Evolutionary conservation across 1,140 invertebrate genomes (phyloP).

Genomic region (Diprion similis): DNA sequence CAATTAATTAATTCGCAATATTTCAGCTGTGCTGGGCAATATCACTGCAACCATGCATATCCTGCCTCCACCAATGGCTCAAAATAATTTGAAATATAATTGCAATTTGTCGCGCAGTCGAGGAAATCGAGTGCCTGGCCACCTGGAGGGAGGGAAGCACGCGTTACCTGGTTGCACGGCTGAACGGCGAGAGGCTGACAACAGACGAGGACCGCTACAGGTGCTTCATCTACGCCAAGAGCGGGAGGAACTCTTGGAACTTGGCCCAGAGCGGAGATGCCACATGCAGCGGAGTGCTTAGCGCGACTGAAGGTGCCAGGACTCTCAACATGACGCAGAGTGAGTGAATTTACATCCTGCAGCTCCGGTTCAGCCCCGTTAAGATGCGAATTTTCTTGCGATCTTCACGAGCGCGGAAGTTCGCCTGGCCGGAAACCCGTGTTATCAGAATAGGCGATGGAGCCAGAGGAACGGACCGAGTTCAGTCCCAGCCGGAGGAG

Average conservation of each 20-base stretch:
- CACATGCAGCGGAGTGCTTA: constrained; percentile 77
- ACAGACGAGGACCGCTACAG: constrained; percentile 70
- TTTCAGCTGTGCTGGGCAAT: neutral
- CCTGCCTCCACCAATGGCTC: no score
- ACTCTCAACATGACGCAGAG: constrained; percentile 71
- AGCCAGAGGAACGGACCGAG: no score
- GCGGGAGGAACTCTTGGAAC: constrained; percentile 50
- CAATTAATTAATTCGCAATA: neutral
- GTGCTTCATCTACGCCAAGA: constrained; percentile 73
- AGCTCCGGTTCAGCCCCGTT: no score
- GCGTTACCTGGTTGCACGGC: constrained; percentile 77
- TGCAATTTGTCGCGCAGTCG: constrained; percentile 63
- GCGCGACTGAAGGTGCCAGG: constrained; percentile 68
- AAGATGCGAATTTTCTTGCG: no score
- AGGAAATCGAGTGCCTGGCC: constrained; percentile 82
- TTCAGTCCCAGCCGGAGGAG: no score
- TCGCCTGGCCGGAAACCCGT: no score
- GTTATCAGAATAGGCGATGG: no score
- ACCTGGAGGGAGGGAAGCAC: constrained; percentile 87
- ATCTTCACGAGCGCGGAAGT: no score
- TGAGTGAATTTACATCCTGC: constrained; percentile 46
- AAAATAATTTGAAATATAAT: neutral
- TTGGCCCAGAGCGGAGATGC: constrained; percentile 84
- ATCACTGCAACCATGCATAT: no score
- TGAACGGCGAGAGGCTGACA: constrained; percentile 61